phyloP scores from a whole-genome alignment of 30 jellyfish, hydroid and myxozoan genomes.

The Aurelia sp. region DNA sequence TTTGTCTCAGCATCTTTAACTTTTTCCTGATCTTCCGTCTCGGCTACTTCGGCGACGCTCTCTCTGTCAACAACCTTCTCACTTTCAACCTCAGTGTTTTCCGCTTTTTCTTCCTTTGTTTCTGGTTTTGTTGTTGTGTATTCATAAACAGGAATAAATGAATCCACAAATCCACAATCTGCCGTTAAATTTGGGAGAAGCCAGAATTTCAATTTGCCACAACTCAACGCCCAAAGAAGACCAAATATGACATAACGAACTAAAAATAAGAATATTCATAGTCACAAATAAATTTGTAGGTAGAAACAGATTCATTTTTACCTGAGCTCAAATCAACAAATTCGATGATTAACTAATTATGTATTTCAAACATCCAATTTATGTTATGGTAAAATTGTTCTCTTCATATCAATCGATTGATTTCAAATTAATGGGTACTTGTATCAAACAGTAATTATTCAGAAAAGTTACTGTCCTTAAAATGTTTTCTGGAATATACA shows the following conservation, averaged over 20 bases:
- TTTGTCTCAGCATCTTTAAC: slow-evolving; percentile 7
- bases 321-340: too few species aligned
- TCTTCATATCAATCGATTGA: too few species aligned
- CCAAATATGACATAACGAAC: slow-evolving; percentile 89
- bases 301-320: too few species aligned
- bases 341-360: too few species aligned
- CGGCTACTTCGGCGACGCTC: not conserved
- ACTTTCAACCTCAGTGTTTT: slow-evolving; percentile 12
- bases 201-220: slow-evolving; percentile 94
- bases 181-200: slow-evolving; percentile 94
- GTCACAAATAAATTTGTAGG: too few species aligned
- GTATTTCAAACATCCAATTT: too few species aligned
- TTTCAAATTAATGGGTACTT: too few species aligned
- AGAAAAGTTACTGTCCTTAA: too few species aligned
- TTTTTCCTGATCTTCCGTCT: not conserved
- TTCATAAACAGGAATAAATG: slow-evolving; percentile 90
- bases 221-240: slow-evolving; percentile 63
- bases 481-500: too few species aligned
- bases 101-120: slow-evolving; percentile 20
- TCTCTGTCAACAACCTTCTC: slow-evolving; percentile 9
- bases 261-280: slow-evolving; percentile 1
- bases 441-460: too few species aligned
- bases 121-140: slow-evolving; percentile 25
- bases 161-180: slow-evolving; percentile 95
- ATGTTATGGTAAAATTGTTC: too few species aligned